Conservation (phyloP, 2,888 invertebrate genomes). For the Argynnis bischoffii region DNA sequence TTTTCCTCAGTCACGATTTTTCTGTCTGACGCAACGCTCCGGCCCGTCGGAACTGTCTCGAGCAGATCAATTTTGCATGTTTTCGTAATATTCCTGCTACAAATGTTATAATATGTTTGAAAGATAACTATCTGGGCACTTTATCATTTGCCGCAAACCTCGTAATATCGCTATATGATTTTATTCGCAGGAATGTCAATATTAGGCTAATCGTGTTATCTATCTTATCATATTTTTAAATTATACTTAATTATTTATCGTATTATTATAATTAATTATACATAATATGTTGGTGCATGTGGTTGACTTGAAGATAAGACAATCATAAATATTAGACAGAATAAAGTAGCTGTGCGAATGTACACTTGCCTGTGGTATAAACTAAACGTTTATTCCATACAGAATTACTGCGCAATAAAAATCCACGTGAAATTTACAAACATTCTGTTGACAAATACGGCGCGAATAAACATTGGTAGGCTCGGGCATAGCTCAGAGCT, state of each 20-base stretch:
- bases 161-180: too few species aligned
- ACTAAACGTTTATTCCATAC: not conserved
- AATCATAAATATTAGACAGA: too few species aligned
- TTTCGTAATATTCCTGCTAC: not conserved
- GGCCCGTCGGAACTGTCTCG: conserved; percentile 12
- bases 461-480: conserved; percentile 22
- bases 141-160: not conserved
- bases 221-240: too few species aligned
- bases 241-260: too few species aligned
- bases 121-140: not conserved
- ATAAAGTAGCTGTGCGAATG: too few species aligned
- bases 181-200: too few species aligned
- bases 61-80: conserved; percentile 10
- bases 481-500: conserved; percentile 25
- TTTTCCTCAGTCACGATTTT: conserved; percentile 29
- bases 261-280: too few species aligned
- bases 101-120: not conserved
- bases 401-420: conserved; percentile 11
- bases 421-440: conserved; percentile 10
- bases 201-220: too few species aligned
- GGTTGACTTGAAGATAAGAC: too few species aligned
- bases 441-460: conserved; percentile 19
- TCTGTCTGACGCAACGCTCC: conserved; percentile 15
- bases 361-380: too few species aligned
- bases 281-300: too few species aligned